These are phyloP conservation scores for Patella vulgata DNA, from an alignment of 1,140 invertebrate genomes.

Conservation along the genomic window DNA sequence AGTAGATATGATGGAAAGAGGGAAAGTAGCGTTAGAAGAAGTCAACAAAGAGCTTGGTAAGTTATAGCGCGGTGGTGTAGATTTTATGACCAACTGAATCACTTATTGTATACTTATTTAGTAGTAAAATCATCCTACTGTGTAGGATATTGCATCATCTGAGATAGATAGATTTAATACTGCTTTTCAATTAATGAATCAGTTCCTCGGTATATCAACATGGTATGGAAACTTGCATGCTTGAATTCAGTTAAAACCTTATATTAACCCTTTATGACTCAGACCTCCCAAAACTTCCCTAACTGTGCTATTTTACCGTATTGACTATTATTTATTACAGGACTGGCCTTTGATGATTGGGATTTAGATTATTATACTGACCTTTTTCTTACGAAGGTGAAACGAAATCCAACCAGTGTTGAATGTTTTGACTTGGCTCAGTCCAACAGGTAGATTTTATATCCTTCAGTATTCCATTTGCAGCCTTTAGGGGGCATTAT, in stretches of 20 bases:
- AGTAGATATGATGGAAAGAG: conserved; percentile 82
- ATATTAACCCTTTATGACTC: too few relatives aligned
- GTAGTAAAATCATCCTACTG: background rate
- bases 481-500: too few relatives aligned
- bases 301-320: too few relatives aligned
- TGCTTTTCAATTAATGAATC: too few relatives aligned
- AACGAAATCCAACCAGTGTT: conserved; percentile 95
- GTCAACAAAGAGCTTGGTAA: conserved; percentile 85
- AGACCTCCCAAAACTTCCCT: too few relatives aligned
- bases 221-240: too few relatives aligned
- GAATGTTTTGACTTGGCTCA: conserved; percentile 99
- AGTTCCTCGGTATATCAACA: too few relatives aligned
- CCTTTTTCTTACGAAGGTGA: conserved; percentile 75
- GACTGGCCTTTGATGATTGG: conserved; percentile 68
- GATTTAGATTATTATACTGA: conserved; percentile 69
- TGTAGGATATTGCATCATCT: background rate
- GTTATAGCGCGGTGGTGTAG: conserved; percentile 6
- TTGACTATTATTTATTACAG: conserved; percentile 50
- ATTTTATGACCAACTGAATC: too few relatives aligned
- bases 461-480: too few relatives aligned
- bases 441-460: conserved; percentile 89
- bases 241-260: too few relatives aligned
- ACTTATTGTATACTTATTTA: background rate
- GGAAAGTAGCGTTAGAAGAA: conserved; percentile 81
- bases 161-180: too few relatives aligned